phyloP scores from a whole-genome alignment of 1,140 invertebrate genomes.

The Diprion similis region DNA sequence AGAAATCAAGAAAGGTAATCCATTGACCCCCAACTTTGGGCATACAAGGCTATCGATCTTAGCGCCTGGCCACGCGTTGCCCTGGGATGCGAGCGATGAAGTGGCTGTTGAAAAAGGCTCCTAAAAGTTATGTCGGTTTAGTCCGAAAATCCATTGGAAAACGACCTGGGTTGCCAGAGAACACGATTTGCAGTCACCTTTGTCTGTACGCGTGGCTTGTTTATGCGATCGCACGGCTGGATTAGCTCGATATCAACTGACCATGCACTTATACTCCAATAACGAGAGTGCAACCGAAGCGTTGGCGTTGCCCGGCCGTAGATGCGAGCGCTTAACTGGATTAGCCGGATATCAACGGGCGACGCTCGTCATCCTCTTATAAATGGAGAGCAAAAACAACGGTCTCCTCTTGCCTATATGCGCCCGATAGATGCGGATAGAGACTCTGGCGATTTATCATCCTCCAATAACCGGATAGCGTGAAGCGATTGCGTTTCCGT shows the following conservation, averaged over 20 bases:
- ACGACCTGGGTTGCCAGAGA: background rate
- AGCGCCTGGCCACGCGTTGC: background rate
- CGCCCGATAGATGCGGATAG: slow-evolving; percentile 24
- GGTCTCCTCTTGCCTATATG: slow-evolving; percentile 9
- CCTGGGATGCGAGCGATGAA: background rate
- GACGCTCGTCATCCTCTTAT: slow-evolving; percentile 28
- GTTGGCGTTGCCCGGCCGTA: background rate
- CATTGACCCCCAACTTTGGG: background rate
- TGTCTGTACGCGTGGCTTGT: background rate
- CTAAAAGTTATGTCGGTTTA: background rate
- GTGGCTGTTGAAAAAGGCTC: background rate
- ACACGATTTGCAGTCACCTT: background rate
- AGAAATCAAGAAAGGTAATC: too few species aligned
- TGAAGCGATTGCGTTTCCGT: slow-evolving; percentile 56
- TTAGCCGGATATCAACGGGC: slow-evolving; percentile 6
- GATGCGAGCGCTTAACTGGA: slow-evolving; percentile 6
- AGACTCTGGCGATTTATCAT: slow-evolving; percentile 43
- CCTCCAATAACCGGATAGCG: slow-evolving; percentile 51
- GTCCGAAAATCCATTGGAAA: background rate
- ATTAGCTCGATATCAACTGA: background rate
- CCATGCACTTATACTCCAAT: background rate
- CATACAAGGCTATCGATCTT: background rate
- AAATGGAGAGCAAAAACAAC: slow-evolving; percentile 5
- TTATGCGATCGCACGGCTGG: background rate
- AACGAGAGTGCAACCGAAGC: background rate